Base-by-base conservation (phyloP, 2,113 vertebrate genomes). In the Neoarius graeffei region DNA sequence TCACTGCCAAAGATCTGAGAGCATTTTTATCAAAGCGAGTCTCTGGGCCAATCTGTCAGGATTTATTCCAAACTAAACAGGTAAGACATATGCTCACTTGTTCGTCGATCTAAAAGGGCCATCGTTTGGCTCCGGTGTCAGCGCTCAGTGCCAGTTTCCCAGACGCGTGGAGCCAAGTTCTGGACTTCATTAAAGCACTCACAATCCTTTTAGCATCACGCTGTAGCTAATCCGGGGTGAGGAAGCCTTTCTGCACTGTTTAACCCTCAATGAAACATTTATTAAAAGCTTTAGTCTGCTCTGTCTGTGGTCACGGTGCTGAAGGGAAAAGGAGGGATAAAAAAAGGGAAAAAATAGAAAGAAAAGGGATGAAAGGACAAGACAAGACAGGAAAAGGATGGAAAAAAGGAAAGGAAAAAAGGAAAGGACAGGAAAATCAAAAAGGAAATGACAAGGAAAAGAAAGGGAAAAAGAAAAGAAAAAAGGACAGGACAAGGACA, bases 1-100 rank as follows among this genome's bases (percentile, higher is more conserved):
- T 77, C 57, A 30, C 81, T 84, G 86, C 81, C 86, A 88, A 77
- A 73, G 25, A 71, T 66, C 66, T 52, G 81, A 88, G 81, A 64
- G 57, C 59, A 66, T 76, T 83, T 88, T 88, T 27, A 88, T 84
- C 81, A 84, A 84, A 81, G 27, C 1, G 4, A 15, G 48, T 62
- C 59, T 76, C 64, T 56, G 59, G 2, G 69, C 57, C 81, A 66
- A 79, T 64, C 81, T 52, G 81, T 56, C 86, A 35, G 81, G 59
- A 59, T 54, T 52, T n/a, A 20, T 20, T 64, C 81, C 81, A 88
- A 77, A 64, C 66, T 62, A 83, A 88, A 88, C 66, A 77, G 69
- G 71, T 62, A 77, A 77, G 81, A 77, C 86, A 88, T 66, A 84
- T 84, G 81, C 60, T 84, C 81, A 42, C 59, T 64, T 84, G 71